These are phyloP conservation scores for Doris montereyensis DNA, from an alignment of 2,888 invertebrate species.

Conservation along the genomic window DNA sequence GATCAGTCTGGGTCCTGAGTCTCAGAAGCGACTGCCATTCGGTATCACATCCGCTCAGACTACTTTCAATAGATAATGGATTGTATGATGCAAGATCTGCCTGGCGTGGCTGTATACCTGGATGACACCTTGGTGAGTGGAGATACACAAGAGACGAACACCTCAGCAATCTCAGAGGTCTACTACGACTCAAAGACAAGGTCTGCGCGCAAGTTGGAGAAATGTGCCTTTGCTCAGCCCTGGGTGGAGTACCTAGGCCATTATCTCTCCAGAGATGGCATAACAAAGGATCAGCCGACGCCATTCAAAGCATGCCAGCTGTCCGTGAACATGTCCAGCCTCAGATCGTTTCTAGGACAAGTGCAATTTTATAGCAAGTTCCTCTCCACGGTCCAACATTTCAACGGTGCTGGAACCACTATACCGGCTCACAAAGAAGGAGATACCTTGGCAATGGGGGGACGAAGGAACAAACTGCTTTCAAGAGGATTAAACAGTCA, in stretches of 20 bases:
- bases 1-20: slow-evolving; percentile 40
- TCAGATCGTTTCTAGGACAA: slow-evolving; percentile 38
- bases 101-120: too few species aligned
- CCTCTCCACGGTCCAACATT: too few species aligned
- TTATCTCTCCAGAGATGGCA: not conserved
- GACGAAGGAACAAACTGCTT: too few species aligned
- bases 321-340: slow-evolving; percentile 25
- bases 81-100: slow-evolving; percentile 12
- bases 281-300: not conserved
- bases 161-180: not conserved
- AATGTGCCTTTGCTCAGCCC: slow-evolving; percentile 33
- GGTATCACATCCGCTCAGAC: too few species aligned
- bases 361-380: too few species aligned
- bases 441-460: too few species aligned
- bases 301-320: slow-evolving; percentile 30
- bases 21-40: too few species aligned
- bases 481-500: too few species aligned
- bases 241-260: slow-evolving; percentile 27
- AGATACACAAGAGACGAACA: not conserved
- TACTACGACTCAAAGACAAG: not conserved
- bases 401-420: too few species aligned
- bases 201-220: slow-evolving; percentile 12
- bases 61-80: slow-evolving; percentile 30
- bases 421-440: too few species aligned
- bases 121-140: slow-evolving; percentile 8